phyloP scores from a whole-genome alignment of 2,888 invertebrate species.

The Mythimna loreyi region DNA sequence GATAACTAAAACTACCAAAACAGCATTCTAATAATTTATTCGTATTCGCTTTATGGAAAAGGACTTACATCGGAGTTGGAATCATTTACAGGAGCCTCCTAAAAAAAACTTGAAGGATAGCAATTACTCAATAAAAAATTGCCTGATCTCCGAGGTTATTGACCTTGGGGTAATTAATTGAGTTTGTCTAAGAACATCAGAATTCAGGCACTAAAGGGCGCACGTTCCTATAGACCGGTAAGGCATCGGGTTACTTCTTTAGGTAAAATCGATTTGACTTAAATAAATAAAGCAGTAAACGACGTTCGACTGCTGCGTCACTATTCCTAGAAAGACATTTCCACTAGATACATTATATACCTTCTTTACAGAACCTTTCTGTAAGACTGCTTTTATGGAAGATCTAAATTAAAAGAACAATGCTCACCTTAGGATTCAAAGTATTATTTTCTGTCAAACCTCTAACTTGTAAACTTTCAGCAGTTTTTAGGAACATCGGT shows the following conservation, averaged over 20 bases:
- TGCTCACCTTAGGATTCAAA: constrained; percentile 89
- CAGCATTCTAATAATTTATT: neutral
- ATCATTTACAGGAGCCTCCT: neutral
- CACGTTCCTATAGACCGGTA: neutral
- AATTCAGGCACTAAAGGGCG: neutral
- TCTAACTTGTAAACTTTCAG: constrained; percentile 97
- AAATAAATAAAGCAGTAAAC: constrained; percentile 4
- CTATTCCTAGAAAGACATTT: neutral
- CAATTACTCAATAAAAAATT: neutral
- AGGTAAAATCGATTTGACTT: constrained; percentile 6
- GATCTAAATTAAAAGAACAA: neutral
- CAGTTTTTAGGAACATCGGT: constrained; percentile 97
- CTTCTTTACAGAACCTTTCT: neutral
- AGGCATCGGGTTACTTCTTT: neutral
- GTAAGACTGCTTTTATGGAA: neutral
- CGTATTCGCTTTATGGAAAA: neutral
- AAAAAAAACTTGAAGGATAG: constrained; percentile 10
- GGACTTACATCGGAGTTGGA: constrained; percentile 7
- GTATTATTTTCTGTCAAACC: constrained; percentile 97
- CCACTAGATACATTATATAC: neutral
- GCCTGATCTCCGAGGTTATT: neutral
- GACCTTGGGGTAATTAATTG: neutral
- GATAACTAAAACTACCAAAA: constrained; percentile 1
- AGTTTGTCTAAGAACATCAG: neutral
- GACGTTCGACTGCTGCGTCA: constrained; percentile 2